These are phyloP conservation scores for Ips typographus DNA, from an alignment of 1,140 invertebrate genomes.

Conservation along the genomic window DNA sequence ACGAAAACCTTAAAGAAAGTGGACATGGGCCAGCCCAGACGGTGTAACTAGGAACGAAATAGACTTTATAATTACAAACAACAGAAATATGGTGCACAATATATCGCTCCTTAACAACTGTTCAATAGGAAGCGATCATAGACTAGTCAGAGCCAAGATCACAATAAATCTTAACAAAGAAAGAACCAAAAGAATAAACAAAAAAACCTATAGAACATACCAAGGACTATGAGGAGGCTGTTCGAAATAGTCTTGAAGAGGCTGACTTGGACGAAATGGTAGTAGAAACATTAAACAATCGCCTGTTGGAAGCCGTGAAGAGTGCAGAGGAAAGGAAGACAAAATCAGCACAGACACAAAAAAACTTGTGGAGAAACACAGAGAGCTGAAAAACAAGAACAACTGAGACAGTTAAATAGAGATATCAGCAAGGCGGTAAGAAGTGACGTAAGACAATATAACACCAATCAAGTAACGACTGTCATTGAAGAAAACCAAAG, in stretches of 20 bases:
- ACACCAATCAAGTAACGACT: neutral
- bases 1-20: no score
- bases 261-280: conserved; percentile 7
- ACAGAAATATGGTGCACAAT: no score
- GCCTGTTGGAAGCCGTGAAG: conserved; percentile 9
- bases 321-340: conserved; percentile 7
- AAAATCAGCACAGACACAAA: conserved; percentile 8
- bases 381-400: neutral
- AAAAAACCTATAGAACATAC: conserved; percentile 8
- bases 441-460: conserved; percentile 9
- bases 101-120: no score
- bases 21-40: no score
- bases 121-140: no score
- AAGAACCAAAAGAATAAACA: neutral
- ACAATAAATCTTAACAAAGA: neutral
- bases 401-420: conserved; percentile 16
- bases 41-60: no score
- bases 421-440: conserved; percentile 9
- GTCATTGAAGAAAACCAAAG: no score
- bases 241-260: conserved; percentile 7
- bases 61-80: no score
- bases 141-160: no score
- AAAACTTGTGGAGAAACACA: neutral
- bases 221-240: conserved; percentile 6
- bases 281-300: conserved; percentile 11